Evolutionary conservation across 1,140 invertebrate species (phyloP).

Genomic region (Drosophila bifasciata): DNA sequence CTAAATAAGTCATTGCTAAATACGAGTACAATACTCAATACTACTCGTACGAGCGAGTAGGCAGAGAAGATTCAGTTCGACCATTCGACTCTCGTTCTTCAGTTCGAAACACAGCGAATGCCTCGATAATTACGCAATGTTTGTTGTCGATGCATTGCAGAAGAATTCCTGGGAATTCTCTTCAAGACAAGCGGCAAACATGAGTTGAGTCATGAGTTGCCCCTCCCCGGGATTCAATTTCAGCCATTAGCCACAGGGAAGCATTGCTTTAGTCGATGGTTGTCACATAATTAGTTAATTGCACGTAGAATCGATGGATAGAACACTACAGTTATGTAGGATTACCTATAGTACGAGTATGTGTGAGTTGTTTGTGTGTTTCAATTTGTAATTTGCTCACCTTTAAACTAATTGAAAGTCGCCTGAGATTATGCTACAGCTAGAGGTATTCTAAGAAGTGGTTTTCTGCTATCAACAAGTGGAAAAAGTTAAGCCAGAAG

Average conservation of each 20-base stretch:
- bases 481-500: background rate
- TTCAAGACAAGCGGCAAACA: slow-evolving; percentile 9
- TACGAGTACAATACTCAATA: slow-evolving; percentile 22
- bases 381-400: slow-evolving; percentile 22
- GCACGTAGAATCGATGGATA: slow-evolving; percentile 44
- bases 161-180: slow-evolving; percentile 30
- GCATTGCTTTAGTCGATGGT: slow-evolving; percentile 19
- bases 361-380: background rate
- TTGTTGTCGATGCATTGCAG: slow-evolving; percentile 6
- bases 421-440: slow-evolving; percentile 59
- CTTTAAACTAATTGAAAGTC: slow-evolving; percentile 5
- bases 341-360: background rate
- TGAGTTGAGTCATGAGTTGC: slow-evolving; percentile 14
- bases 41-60: background rate
- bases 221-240: no score
- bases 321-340: background rate
- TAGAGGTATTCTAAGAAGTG: background rate
- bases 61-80: slow-evolving; percentile 14
- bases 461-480: background rate
- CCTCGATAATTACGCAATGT: slow-evolving; percentile 60
- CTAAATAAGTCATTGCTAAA: slow-evolving; percentile 58
- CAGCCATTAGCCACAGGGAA: no score
- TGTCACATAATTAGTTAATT: slow-evolving; percentile 50
- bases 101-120: slow-evolving; percentile 21
- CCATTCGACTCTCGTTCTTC: background rate